A percentile compares a stretch with the other conserved stretches of the same genome.
phyloP scores from a whole-genome alignment of 2,888 invertebrate genomes.

The Muschampia plurimacula region DNA sequence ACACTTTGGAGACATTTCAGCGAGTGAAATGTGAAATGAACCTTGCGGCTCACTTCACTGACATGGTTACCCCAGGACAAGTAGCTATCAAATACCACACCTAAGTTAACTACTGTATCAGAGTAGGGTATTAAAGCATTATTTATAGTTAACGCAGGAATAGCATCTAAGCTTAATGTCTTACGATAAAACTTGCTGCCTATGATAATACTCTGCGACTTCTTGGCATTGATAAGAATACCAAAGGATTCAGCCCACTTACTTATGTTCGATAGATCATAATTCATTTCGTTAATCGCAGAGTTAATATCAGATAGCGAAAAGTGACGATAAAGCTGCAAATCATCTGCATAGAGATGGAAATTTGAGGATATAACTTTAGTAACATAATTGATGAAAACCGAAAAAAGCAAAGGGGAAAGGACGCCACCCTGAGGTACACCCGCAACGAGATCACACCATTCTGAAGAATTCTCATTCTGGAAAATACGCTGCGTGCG shows the following conservation, averaged over 20 bases:
- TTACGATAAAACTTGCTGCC: too few relatives aligned
- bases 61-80: too few relatives aligned
- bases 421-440: background rate
- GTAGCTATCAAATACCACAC: too few relatives aligned
- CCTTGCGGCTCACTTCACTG: too few relatives aligned
- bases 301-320: background rate
- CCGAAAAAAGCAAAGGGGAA: background rate
- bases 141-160: too few relatives aligned
- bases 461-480: background rate
- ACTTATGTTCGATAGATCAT: background rate
- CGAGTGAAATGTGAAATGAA: too few relatives aligned
- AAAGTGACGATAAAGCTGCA: slow-evolving; percentile 4
- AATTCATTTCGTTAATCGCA: background rate
- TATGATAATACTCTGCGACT: too few relatives aligned
- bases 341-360: background rate
- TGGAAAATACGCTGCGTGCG: background rate
- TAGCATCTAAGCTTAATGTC: too few relatives aligned
- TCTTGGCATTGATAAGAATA: too few relatives aligned
- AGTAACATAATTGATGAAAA: background rate
- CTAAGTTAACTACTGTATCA: too few relatives aligned
- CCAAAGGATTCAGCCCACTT: background rate
- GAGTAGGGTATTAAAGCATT: too few relatives aligned
- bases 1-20: too few relatives aligned
- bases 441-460: background rate
- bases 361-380: background rate